Evolutionary conservation across 1,140 invertebrate species (phyloP).

Genomic region (Lasioglossum albipes): DNA sequence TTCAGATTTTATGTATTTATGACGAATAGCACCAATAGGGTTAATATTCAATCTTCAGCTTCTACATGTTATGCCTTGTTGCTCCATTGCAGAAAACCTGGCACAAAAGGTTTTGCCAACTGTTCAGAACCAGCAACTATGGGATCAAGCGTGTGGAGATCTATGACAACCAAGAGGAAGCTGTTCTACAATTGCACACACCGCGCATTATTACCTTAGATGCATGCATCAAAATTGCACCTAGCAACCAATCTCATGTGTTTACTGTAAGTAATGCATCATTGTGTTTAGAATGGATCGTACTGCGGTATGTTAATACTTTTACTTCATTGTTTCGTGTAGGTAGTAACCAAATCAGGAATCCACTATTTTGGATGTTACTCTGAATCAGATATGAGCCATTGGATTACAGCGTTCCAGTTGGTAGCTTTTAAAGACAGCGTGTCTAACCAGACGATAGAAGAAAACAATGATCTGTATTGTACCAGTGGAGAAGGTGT

Average conservation of each 20-base stretch:
- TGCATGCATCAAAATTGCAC: constrained; percentile 91
- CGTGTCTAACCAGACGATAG: constrained; percentile 83
- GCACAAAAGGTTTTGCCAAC: constrained; percentile 88
- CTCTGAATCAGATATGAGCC: constrained; percentile 86
- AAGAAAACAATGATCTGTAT: constrained; percentile 93
- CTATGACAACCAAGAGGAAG: constrained; percentile 88
- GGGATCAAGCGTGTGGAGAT: constrained; percentile 91
- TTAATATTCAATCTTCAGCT: too few relatives aligned
- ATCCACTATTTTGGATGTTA: constrained; percentile 86
- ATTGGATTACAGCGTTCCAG: constrained; percentile 89
- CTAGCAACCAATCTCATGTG: constrained; percentile 81
- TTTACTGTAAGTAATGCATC: constrained; percentile 78
- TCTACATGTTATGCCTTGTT: neutral
- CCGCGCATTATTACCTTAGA: constrained; percentile 90
- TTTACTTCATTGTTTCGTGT: neutral
- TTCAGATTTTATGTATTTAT: too few relatives aligned
- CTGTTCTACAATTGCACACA: constrained; percentile 83
- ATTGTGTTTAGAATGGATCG: neutral
- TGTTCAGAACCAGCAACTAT: constrained; percentile 90
- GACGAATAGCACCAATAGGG: too few relatives aligned
- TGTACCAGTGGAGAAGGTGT: constrained; percentile 90
- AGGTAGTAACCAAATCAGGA: constrained; percentile 87
- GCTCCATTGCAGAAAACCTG: constrained; percentile 85
- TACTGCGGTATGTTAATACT: neutral
- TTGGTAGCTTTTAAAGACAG: constrained; percentile 90